Conservation (phyloP, 1,140 invertebrate species). For the Eupeodes corollae region DNA sequence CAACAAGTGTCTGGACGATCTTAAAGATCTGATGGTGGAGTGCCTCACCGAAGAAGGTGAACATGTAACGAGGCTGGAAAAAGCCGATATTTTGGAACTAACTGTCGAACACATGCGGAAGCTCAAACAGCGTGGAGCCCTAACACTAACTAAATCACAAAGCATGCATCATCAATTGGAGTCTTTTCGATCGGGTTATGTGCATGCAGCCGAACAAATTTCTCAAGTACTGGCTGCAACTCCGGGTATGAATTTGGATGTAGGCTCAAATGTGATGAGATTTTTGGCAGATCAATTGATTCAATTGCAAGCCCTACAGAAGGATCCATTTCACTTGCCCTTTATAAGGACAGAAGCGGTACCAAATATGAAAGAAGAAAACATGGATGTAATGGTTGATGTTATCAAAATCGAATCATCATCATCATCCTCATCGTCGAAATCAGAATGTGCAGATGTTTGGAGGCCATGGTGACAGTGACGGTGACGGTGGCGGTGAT, state of each 20-base stretch:
- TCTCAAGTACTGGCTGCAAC: constrained; percentile 70
- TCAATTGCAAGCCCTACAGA: constrained; percentile 36
- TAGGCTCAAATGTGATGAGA: constrained; percentile 75
- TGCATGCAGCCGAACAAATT: constrained; percentile 85
- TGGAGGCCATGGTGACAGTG: too few relatives aligned
- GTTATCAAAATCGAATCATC: too few relatives aligned
- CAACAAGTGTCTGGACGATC: constrained; percentile 85
- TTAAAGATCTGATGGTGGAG: constrained; percentile 86
- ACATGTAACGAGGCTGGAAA: constrained; percentile 78
- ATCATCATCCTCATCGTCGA: too few relatives aligned
- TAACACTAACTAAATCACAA: constrained; percentile 24
- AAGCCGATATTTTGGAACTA: constrained; percentile 94
- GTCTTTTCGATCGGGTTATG: constrained; percentile 81
- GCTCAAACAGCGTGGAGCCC: constrained; percentile 45
- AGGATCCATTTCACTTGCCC: too few relatives aligned
- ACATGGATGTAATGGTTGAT: too few relatives aligned
- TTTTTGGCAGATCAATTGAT: constrained; percentile 73
- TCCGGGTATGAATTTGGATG: constrained; percentile 67
- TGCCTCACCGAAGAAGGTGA: constrained; percentile 81
- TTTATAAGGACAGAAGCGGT: too few relatives aligned
- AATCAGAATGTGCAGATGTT: too few relatives aligned
- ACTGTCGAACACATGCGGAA: constrained; percentile 90
- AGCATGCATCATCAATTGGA: constrained; percentile 48
- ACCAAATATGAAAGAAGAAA: too few relatives aligned
- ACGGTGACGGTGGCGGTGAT: too few relatives aligned